Evolutionary conservation across 2,888 invertebrate species (phyloP).

Genomic region (Ichneumon xanthorius): DNA sequence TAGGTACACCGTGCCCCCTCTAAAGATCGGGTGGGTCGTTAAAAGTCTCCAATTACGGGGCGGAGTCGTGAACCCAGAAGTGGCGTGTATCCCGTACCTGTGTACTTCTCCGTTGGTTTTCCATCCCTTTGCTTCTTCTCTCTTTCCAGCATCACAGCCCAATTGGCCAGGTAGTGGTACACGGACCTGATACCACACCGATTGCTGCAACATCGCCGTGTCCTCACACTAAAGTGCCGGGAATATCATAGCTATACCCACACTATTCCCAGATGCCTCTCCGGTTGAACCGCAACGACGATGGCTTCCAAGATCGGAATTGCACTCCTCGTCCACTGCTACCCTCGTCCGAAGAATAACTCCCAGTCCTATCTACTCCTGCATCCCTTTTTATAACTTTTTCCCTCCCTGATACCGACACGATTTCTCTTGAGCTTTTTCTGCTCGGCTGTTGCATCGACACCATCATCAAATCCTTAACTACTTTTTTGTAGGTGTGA

Average conservation of each 20-base stretch:
- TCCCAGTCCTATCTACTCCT: constrained; percentile 34
- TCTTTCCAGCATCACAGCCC: background rate
- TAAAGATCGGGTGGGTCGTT: constrained; percentile 73
- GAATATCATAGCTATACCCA: constrained; percentile 26
- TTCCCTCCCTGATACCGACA: constrained; percentile 1
- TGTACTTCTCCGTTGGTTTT: constrained; percentile 38
- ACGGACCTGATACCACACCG: constrained; percentile 28
- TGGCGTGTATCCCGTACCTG: constrained; percentile 23
- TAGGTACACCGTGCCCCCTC: constrained; percentile 70
- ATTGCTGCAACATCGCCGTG: constrained; percentile 24
- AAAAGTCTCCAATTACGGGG: constrained; percentile 78
- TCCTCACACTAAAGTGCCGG: background rate
- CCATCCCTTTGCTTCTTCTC: constrained; percentile 8
- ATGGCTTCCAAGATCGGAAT: constrained; percentile 46
- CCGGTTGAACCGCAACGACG: constrained; percentile 39
- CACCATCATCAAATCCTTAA: background rate
- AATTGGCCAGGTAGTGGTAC: constrained; percentile 20
- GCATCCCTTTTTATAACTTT: constrained; percentile 49
- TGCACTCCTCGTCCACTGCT: constrained; percentile 40
- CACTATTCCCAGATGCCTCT: constrained; percentile 31
- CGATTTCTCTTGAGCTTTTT: constrained; percentile 12
- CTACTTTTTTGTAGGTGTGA: background rate
- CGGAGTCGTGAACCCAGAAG: constrained; percentile 68
- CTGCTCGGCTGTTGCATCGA: constrained; percentile 3
- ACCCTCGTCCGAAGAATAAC: constrained; percentile 51